Percentiles rank a stretch among this genome's conserved stretches.
Evolutionary conservation across 2,113 vertebrate genomes (phyloP).

Genomic region (Bolborhynchus lineola): DNA sequence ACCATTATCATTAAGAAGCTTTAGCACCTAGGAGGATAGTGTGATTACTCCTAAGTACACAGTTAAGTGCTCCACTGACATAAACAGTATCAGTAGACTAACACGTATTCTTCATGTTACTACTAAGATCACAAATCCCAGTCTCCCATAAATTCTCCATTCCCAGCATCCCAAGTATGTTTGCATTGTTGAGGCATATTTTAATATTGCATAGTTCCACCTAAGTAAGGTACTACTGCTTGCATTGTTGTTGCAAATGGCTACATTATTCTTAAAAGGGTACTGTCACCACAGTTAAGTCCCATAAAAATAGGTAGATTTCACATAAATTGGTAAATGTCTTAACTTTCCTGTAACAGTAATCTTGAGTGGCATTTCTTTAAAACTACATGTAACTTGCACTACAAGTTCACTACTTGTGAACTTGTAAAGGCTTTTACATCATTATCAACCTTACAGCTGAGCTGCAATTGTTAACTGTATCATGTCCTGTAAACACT

Average conservation of each 20-base stretch:
- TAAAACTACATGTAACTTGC: background rate
- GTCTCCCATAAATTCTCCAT: background rate
- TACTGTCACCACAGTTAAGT: constrained; percentile 42
- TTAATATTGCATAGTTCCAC: constrained; percentile 82
- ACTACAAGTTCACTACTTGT: background rate
- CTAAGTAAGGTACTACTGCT: constrained; percentile 55
- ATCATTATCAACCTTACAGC: constrained; percentile 69
- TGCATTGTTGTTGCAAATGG: constrained; percentile 70
- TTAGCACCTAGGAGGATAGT: background rate
- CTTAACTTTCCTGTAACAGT: background rate
- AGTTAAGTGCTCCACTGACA: background rate
- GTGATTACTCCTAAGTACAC: background rate
- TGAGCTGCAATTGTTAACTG: constrained; percentile 77
- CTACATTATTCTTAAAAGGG: constrained; percentile 10
- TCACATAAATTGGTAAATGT: background rate
- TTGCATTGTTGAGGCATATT: constrained; percentile 73
- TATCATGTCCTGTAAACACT: constrained; percentile 84
- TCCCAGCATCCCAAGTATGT: background rate
- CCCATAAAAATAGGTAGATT: background rate
- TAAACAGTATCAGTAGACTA: background rate
- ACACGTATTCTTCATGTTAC: background rate
- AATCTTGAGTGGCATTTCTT: background rate
- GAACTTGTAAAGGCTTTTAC: background rate
- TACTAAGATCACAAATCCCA: background rate
- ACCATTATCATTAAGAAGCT: background rate